Conservation (phyloP, 92 coral and sea anemone species). For the Paragorgia papillata region DNA sequence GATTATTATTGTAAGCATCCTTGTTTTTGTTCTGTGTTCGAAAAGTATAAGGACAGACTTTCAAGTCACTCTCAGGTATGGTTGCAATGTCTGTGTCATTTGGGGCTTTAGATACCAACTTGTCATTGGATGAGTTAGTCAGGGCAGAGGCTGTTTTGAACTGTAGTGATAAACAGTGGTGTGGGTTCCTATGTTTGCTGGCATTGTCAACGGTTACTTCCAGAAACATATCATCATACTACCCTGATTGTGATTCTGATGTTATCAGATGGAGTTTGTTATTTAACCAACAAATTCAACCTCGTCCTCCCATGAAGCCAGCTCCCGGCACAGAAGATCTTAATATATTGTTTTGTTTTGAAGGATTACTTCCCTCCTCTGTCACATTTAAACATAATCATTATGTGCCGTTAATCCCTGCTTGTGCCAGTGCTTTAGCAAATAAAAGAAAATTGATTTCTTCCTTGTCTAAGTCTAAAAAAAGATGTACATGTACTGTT, state of each 20-base stretch:
- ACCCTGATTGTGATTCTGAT: neutral
- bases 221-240: neutral
- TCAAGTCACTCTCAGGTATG: neutral
- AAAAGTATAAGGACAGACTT: neutral
- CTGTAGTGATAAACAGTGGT: neutral
- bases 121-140: neutral
- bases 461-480: neutral
- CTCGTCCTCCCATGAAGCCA: neutral
- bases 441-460: neutral
- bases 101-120: neutral
- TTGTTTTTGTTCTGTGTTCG: neutral
- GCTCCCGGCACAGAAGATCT: neutral
- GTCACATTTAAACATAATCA: neutral
- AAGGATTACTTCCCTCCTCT: neutral
- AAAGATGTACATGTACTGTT: neutral
- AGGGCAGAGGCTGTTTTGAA: neutral
- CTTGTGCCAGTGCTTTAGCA: neutral
- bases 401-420: neutral
- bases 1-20: slow-evolving; percentile 1
- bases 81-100: neutral
- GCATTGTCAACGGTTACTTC: neutral
- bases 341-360: neutral
- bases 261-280: neutral
- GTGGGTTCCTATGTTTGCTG: neutral
- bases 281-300: neutral